These are phyloP conservation scores for Phylloscopus collybita DNA, from an alignment of 2,797 vertebrate species.

Conservation along the genomic window DNA sequence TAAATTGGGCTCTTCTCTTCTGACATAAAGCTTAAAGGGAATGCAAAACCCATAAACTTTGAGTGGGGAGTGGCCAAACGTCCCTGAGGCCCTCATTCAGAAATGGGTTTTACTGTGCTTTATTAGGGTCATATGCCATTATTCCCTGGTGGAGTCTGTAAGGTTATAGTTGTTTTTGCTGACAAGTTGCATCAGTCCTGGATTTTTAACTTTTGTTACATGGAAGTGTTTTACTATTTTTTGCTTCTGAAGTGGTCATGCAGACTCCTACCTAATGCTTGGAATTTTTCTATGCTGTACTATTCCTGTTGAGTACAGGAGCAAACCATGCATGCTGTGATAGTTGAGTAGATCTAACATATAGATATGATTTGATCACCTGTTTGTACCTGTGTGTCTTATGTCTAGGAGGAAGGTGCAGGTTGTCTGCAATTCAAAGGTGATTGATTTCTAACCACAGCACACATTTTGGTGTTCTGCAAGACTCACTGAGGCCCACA, in stretches of 20 bases:
- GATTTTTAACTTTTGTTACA: not conserved
- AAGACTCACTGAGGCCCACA: not conserved
- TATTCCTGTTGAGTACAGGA: not conserved
- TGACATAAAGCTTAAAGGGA: not conserved
- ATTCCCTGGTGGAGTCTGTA: not conserved
- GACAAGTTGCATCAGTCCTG: not conserved
- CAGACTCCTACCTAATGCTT: not conserved
- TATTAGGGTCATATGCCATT: not conserved
- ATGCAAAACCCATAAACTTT: not conserved
- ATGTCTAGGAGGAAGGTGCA: not conserved
- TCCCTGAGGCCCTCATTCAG: not conserved
- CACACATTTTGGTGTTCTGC: not conserved
- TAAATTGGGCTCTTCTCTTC: not conserved
- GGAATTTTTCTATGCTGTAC: not conserved
- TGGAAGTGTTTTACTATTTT: not conserved
- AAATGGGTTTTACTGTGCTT: not conserved
- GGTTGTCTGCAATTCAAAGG: not conserved
- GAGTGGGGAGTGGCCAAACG: not conserved
- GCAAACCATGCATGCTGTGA: not conserved
- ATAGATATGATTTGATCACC: not conserved
- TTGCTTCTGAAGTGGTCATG: not conserved
- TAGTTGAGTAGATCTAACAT: not conserved
- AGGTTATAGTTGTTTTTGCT: not conserved
- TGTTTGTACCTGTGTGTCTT: not conserved
- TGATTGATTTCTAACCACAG: accelerated